Evolutionary conservation across 2,888 invertebrate species (phyloP).

Genomic region (Hedychridium roseum): DNA sequence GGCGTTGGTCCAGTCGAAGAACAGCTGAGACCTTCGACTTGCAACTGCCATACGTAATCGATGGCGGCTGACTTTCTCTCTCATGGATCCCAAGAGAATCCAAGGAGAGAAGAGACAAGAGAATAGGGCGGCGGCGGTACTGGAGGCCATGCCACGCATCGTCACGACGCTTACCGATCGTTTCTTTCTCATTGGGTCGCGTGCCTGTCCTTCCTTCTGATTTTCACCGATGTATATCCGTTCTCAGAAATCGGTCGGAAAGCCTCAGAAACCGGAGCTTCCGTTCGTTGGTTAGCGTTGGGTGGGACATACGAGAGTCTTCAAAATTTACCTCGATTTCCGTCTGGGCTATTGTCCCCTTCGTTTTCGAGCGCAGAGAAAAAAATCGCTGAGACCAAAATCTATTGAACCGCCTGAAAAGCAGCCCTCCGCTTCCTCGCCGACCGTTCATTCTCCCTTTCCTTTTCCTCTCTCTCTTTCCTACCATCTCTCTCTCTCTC

Average conservation of each 20-base stretch:
- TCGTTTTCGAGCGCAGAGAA: conserved; percentile 33
- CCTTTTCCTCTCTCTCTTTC: conserved; percentile 21
- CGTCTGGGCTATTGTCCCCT: conserved; percentile 42
- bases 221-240: no score
- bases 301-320: no score
- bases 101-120: conserved; percentile 16
- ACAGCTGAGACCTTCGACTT: conserved; percentile 45
- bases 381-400: conserved; percentile 33
- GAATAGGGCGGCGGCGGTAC: no score
- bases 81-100: conserved; percentile 15
- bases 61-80: conserved; percentile 44
- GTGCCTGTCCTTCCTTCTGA: no score
- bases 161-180: no score
- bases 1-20: conserved; percentile 43
- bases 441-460: conserved; percentile 23
- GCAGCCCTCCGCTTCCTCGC: conserved; percentile 21
- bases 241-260: no score
- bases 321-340: conserved; percentile 39
- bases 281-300: no score
- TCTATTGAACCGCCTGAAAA: conserved; percentile 42
- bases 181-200: no score
- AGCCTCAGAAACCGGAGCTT: no score
- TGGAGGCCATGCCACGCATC: no score
- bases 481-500: conserved; percentile 6
- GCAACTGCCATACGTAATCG: conserved; percentile 43